Evolutionary conservation across 2,888 invertebrate species (phyloP).

Genomic region (Antitype chi): DNA sequence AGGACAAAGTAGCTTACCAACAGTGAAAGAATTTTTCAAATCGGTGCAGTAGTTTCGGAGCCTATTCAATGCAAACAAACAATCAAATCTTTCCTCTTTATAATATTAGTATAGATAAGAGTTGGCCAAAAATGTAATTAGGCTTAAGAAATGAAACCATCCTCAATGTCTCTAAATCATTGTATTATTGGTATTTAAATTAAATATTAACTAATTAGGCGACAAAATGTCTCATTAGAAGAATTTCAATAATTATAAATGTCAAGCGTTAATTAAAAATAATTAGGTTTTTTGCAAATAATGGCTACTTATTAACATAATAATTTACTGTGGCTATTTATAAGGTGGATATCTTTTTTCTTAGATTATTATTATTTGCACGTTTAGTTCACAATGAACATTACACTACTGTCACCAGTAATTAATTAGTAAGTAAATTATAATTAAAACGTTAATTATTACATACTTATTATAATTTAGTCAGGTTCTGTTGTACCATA

Average conservation of each 20-base stretch:
- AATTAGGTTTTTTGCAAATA: constrained; percentile 2
- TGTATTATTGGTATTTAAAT: not conserved
- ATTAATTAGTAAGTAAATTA: constrained; percentile 18
- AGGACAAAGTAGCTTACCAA: too few relatives aligned
- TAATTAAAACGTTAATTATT: constrained; percentile 21
- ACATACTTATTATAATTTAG: constrained; percentile 14
- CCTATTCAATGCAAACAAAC: too few relatives aligned
- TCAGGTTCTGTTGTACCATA: not conserved
- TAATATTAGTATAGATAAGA: constrained; percentile 8
- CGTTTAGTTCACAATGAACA: not conserved
- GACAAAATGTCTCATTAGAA: not conserved
- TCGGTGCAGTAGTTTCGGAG: too few relatives aligned
- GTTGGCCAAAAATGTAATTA: not conserved
- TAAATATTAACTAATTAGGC: too few relatives aligned
- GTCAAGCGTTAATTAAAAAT: not conserved
- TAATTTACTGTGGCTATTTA: not conserved
- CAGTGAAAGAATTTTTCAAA: too few relatives aligned
- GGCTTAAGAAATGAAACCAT: not conserved
- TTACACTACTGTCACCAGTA: constrained; percentile 1
- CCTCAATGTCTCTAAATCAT: not conserved
- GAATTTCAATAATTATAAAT: not conserved
- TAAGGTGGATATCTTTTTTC: not conserved
- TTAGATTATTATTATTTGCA: constrained; percentile 1
- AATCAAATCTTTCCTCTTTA: too few relatives aligned
- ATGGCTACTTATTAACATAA: constrained; percentile 6